Base-by-base conservation (phyloP, 1,140 invertebrate genomes). In the Oncopodura yosiiana region DNA sequence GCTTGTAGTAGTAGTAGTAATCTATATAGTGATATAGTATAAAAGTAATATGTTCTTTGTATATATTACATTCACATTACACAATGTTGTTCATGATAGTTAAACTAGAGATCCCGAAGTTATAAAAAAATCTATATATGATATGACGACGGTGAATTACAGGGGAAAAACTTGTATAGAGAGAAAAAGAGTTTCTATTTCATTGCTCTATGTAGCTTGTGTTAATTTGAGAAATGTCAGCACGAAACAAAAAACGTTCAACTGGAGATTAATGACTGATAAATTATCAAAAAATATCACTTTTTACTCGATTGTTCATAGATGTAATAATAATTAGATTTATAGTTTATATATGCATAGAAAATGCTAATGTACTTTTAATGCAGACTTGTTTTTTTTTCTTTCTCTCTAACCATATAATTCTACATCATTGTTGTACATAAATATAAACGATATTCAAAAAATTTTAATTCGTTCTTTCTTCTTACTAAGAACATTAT, bases 211-310 rank as follows among this genome's bases (percentile, higher is more conserved):
- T n/a, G n/a, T n/a, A n/a, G 26, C 50, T 50, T 61, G 53, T 59
- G 56, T 64, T 64, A 64, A 64, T 64, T 64, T 64, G 52, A 64
- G 62, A 64, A 61, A 59, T 61, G 62, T 64, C 62, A 64, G 62
- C 58, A 52, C 18, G 46, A 26, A 46, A 36, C 36, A 42, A 53
- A 62, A 63, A 59, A 59, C n/a, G 26, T 53, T 21, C 23, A 29
- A 29, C 19, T 27, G 26, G 58, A 61, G 62, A 64, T 64, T 64
- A 64, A 64, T 64, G 58, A 64, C 62, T 61, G 58, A 61, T 61
- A 64, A 64, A 63, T 63, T 63, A 58, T 61, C 45, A 56, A 58
- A 64, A 61, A 63, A 60, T 59, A 64, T 59, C 51, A 61, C 53
- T 49, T 58, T 55, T 55, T 58, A 49, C 55, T 46, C 30, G 36